phyloP scores from a whole-genome alignment of 2,113 vertebrate species.

The Cyanoderma ruficeps region DNA sequence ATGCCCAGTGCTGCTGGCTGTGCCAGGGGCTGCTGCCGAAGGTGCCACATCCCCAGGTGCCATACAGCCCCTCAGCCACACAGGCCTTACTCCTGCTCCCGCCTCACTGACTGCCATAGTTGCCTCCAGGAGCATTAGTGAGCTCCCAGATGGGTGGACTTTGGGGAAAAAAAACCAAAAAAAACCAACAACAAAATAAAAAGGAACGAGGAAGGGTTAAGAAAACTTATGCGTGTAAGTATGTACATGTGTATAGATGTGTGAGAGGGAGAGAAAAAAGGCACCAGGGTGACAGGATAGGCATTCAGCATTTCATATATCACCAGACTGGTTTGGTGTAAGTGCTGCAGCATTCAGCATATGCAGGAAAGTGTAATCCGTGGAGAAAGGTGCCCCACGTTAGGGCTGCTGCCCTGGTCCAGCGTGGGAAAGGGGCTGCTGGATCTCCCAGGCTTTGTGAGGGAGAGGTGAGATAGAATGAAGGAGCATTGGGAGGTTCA shows the following conservation, averaged over 20 bases:
- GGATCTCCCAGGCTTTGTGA: not conserved
- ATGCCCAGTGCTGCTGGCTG: not conserved
- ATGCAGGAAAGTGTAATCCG: not conserved
- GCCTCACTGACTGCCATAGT: not conserved
- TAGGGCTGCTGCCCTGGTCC: not conserved
- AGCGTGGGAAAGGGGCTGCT: not conserved
- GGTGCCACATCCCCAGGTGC: not conserved
- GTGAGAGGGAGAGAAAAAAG: not conserved
- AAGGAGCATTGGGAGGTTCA: fast-evolving
- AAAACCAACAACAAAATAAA: no score
- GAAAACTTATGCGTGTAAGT: fast-evolving
- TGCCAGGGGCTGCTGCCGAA: not conserved
- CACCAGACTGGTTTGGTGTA: not conserved
- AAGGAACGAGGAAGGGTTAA: not conserved
- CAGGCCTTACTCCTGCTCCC: fast-evolving
- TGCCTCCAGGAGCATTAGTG: not conserved
- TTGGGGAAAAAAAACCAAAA: not conserved
- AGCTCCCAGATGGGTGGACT: not conserved
- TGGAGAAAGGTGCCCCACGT: not conserved
- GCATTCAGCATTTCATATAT: not conserved
- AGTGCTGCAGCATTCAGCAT: not conserved
- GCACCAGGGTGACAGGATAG: fast-evolving
- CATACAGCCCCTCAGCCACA: not conserved
- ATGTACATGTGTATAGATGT: not conserved
- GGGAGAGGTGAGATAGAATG: not conserved